Base-by-base conservation (phyloP, 2,113 vertebrate genomes). In the Gnathonemus echidnorhynchus region DNA sequence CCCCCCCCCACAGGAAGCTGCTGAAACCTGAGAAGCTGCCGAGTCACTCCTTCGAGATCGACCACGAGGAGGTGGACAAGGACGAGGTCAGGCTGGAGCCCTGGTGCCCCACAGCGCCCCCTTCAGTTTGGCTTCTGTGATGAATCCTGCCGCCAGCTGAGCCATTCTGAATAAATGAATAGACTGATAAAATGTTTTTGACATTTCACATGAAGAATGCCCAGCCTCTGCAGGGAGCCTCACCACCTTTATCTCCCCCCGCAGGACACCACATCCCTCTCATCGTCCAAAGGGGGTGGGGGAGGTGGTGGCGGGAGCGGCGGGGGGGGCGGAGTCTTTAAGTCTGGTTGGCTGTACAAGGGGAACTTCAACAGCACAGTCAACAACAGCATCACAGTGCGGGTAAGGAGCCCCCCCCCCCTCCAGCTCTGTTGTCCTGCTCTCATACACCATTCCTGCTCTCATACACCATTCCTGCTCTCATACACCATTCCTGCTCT, bases 321-420 rank as follows among this genome's bases (percentile, higher is more conserved):
- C 9, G 97, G 95, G n/a, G 95, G 96, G 45, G 95, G 96, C 0
- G 97, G 98, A 83, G 97, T 99, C 93, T 99, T 98, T 95, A 98
- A 97, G 91, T 98, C 97, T 39, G 98, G 98, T 89, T 99, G 98
- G 98, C 97, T 99, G 46, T 98, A 99, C 95, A 99, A 99, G 94
- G 98, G 98, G 87, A 99, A 99, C 95, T 99, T 99, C 89, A 99
- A 99, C 94, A 99, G 98, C 95, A 99, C 97, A 1, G 97, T 99
- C 92, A 98, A 99, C 95, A 99, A 99, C 49, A 99, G 98, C 86
- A 97, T 99, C 92, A 99, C 98, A 91, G 98, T 99, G 49, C 96
- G 98, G 97, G 98, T 99, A 94, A 97, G 97, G 92, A 92, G 86
- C 17, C 2, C 2, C 48, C 56, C 48, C 56, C 66, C 48, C 52